Percentiles rank a stretch among this genome's conserved stretches.
Conservation (phyloP, 2,113 vertebrate genomes). For the Cranoglanis bouderius region DNA sequence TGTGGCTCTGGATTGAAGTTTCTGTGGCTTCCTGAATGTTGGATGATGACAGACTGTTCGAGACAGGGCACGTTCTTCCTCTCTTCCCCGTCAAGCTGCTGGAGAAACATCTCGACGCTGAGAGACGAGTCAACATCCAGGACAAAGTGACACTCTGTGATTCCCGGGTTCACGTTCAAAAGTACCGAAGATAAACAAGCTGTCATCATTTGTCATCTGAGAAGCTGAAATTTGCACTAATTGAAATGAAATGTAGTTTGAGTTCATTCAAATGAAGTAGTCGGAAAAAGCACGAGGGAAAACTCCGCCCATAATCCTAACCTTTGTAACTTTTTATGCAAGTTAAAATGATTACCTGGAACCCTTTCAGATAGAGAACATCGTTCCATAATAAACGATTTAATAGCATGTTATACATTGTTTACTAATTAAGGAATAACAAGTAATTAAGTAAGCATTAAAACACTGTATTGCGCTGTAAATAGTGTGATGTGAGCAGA, state of each 20-base stretch:
- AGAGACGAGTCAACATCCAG: not conserved
- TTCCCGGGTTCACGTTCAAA: not conserved
- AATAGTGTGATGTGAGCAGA: not conserved
- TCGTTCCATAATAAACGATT: not conserved
- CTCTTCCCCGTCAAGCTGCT: conserved; percentile 17
- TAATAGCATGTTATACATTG: not conserved
- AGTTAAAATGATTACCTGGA: not conserved
- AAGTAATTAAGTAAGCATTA: not conserved
- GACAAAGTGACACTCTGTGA: not conserved
- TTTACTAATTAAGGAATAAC: not conserved
- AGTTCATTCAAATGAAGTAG: not conserved
- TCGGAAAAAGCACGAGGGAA: not conserved
- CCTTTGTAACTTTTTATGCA: not conserved
- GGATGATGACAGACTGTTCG: conserved; percentile 37
- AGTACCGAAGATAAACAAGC: not conserved
- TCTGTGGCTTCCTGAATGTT: conserved; percentile 41
- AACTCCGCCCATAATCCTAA: not conserved
- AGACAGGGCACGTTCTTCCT: conserved; percentile 45
- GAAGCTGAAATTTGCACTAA: not conserved
- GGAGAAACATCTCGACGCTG: not conserved
- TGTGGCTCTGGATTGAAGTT: conserved; percentile 44
- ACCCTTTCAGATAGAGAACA: not conserved
- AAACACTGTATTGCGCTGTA: not conserved
- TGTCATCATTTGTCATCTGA: not conserved
- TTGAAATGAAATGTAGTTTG: not conserved